Base-by-base conservation (phyloP, 2,888 invertebrate genomes). In the Luperina testacea region DNA sequence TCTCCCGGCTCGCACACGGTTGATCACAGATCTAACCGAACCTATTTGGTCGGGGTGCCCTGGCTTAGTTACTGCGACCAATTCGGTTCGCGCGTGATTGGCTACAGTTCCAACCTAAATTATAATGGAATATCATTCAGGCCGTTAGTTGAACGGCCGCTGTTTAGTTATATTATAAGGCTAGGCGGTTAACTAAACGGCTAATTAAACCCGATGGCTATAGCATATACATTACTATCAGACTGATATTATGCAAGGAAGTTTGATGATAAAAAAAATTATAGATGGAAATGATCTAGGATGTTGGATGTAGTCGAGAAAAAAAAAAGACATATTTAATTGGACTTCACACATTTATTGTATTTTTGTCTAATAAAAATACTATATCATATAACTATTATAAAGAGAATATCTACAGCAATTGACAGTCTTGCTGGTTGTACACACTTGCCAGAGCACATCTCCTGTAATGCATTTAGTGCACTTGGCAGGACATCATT, bases 301-400 rank as follows among this genome's bases (percentile, higher is more conserved):
- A 27, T 32, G 11, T 68, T 45, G 42, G 53, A 42, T 2, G 5
- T 4, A 45, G 59, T 42, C 11, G 61, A 64, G 80, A 86, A 90
- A 90, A 90, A 90, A 38, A 91, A 90, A 91, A 89, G 83, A 83
- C 72, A 77, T 80, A 80, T 61, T 48, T 61, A 80, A 86, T 90
- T 95, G 96, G 96, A 96, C 96, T 96, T 96, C 97, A 97, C 97
- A 97, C 97, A 96, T 96, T 97, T 97, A 96, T 97, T 97, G 96
- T 96, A 96, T 96, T 97, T 96, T 95, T 93, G 96, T 96, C 97
- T 97, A 97, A 96, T 97, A 97, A 97, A 96, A 97, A 97, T 97
- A 96, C 96, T 96, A 95, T 96, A 94, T 96, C 89, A 94, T 95
- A 93, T 95, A 95, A 95, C 95, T 96, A 96, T 95, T 86, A 93